Evolutionary conservation across 2,888 invertebrate genomes (phyloP).

Genomic region (Cylindroiulus punctatus): DNA sequence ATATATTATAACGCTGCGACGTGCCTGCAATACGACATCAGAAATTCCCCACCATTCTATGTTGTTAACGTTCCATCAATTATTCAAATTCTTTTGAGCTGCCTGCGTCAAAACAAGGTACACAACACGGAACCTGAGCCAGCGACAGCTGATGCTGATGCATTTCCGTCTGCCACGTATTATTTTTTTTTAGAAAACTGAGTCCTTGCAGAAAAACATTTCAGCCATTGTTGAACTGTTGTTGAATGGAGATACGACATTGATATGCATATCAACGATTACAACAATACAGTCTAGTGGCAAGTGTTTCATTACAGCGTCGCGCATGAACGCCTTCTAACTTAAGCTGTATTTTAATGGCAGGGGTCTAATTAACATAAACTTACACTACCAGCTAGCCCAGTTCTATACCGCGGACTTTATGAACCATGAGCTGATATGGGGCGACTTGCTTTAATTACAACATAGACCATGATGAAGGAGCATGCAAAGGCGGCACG

Average conservation of each 20-base stretch:
- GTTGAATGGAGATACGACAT: neutral
- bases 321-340: slow-evolving; percentile 8
- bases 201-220: neutral
- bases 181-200: neutral
- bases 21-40: neutral
- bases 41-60: neutral
- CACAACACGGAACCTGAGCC: slow-evolving; percentile 16
- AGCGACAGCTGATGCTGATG: slow-evolving; percentile 25
- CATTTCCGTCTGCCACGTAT: neutral
- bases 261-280: slow-evolving; percentile 32
- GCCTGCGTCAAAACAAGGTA: neutral
- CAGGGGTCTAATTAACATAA: slow-evolving; percentile 26
- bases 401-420: slow-evolving; percentile 8
- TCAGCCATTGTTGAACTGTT: neutral
- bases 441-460: slow-evolving; percentile 11
- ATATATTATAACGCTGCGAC: slow-evolving; percentile 7
- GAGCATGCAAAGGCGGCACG: neutral
- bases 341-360: slow-evolving; percentile 26
- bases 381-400: neutral
- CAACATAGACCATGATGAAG: neutral
- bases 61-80: slow-evolving; percentile 17
- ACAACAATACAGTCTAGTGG: slow-evolving; percentile 10
- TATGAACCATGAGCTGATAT: slow-evolving; percentile 19
- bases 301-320: slow-evolving; percentile 16
- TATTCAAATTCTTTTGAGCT: slow-evolving; percentile 16